Conservation (phyloP, 2,113 vertebrate species). For the Semicossyphus pulcher region DNA sequence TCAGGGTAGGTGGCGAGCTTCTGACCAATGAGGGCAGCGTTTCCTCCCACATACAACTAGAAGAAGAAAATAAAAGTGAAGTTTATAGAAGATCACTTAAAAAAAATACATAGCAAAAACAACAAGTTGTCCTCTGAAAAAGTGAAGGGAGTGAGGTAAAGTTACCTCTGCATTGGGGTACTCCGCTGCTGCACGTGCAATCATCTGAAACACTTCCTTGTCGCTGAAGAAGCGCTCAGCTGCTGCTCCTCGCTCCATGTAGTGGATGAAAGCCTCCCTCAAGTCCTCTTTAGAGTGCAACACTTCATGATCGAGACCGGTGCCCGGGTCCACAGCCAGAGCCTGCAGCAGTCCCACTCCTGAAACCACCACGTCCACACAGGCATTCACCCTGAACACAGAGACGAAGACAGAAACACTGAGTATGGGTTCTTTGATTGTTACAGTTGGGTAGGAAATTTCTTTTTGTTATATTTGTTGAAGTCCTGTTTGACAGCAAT, state of each 20-base stretch:
- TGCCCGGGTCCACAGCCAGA: conserved; percentile 85
- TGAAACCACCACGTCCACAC: conserved; percentile 95
- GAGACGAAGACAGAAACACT: background rate
- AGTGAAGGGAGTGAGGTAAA: background rate
- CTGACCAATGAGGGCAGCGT: conserved; percentile 97
- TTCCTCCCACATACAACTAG: conserved; percentile 96
- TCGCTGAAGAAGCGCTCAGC: conserved; percentile 96
- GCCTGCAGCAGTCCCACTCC: conserved; percentile 93
- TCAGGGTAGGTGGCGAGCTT: conserved; percentile 91
- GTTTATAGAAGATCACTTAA: background rate
- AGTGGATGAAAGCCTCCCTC: conserved; percentile 90
- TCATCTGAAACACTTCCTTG: conserved; percentile 84
- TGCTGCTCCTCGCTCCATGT: conserved; percentile 91
- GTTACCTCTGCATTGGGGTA: conserved; percentile 91
- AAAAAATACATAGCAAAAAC: background rate
- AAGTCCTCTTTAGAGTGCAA: conserved; percentile 88
- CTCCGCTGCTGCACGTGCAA: conserved; percentile 87
- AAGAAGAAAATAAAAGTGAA: conserved; percentile 20
- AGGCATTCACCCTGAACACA: conserved; percentile 90
- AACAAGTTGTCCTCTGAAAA: background rate
- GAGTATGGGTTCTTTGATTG: background rate
- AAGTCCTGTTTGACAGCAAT: no score
- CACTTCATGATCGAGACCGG: conserved; percentile 86
- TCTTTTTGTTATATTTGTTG: no score
- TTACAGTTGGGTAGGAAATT: no score